These are phyloP conservation scores for Scyliorhinus canicula DNA, from an alignment of 2,797 vertebrate genomes.

Conservation along the genomic window DNA sequence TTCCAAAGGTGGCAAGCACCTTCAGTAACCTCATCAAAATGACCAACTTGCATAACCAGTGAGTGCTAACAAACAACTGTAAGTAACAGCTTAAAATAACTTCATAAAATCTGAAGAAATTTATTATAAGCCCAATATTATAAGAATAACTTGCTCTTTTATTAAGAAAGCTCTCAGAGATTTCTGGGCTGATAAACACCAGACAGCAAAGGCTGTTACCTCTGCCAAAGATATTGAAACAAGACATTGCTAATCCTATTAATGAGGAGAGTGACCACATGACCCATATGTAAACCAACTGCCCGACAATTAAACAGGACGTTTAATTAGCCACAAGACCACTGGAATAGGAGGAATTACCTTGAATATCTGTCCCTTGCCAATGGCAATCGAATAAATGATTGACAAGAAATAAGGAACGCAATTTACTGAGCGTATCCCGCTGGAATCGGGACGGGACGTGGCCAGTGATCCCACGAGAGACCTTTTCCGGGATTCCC, in stretches of 20 bases:
- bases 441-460: too few relatives aligned
- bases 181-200: neutral
- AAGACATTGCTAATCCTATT: neutral
- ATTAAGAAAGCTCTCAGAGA: neutral
- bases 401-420: neutral
- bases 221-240: neutral
- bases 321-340: neutral
- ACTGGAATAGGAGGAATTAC: neutral
- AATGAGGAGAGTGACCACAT: neutral
- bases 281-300: neutral
- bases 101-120: neutral
- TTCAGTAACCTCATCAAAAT: neutral
- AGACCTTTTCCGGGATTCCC: too few relatives aligned
- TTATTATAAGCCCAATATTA: neutral
- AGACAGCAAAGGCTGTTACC: neutral
- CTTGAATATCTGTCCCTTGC: neutral
- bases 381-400: neutral
- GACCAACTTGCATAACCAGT: neutral
- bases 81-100: neutral
- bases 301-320: neutral
- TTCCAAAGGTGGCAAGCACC: neutral
- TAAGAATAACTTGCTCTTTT: neutral
- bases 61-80: neutral
- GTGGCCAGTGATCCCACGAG: too few relatives aligned
- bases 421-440: too few relatives aligned